Evolutionary conservation across 2,888 invertebrate species (phyloP).

Genomic region (Pristionchus fissidentatus): DNA sequence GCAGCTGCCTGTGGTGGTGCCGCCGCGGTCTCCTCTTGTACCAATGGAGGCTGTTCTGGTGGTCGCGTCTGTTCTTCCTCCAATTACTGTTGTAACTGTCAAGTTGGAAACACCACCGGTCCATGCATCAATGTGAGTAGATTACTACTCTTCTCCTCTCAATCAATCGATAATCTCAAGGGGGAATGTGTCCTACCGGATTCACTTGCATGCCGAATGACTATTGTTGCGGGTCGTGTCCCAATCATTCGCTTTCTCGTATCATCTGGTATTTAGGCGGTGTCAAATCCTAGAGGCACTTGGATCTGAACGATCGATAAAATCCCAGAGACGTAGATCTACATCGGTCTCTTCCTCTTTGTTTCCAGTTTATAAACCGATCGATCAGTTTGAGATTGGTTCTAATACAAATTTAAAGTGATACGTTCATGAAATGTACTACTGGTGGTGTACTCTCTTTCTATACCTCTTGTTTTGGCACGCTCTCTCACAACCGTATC

Average conservation of each 20-base stretch:
- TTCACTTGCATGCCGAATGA: constrained; percentile 68
- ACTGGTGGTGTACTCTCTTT: too few relatives aligned
- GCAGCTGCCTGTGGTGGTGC: constrained; percentile 72
- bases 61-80: constrained; percentile 66
- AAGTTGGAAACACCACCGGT: constrained; percentile 68
- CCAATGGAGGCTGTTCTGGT: constrained; percentile 57
- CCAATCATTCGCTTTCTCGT: constrained; percentile 66
- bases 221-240: constrained; percentile 72
- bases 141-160: not conserved
- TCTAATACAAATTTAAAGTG: too few relatives aligned
- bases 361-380: too few relatives aligned
- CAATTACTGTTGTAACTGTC: constrained; percentile 73
- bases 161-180: constrained; percentile 50
- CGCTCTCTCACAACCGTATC: too few relatives aligned
- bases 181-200: constrained; percentile 66
- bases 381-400: too few relatives aligned
- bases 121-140: constrained; percentile 64
- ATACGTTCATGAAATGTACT: too few relatives aligned
- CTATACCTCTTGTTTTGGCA: too few relatives aligned
- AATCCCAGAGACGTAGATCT: too few relatives aligned
- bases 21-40: constrained; percentile 64
- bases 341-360: too few relatives aligned
- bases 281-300: too few relatives aligned
- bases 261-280: too few relatives aligned
- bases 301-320: too few relatives aligned